Evolutionary conservation across 1,140 invertebrate genomes (phyloP).

Genomic region (Drosophila murphyi): DNA sequence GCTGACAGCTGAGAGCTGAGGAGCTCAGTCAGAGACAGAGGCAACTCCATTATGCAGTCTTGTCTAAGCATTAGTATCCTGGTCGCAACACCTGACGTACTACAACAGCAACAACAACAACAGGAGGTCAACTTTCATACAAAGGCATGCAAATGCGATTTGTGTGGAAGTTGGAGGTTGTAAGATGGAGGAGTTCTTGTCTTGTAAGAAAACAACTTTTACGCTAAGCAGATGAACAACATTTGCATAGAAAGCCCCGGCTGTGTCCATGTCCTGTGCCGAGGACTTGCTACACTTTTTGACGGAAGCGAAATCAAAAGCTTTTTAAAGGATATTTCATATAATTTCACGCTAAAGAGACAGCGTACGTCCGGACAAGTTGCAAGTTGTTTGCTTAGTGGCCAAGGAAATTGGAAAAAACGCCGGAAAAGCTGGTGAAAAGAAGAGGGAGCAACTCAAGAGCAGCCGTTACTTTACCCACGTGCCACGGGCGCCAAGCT

Average conservation of each 20-base stretch:
- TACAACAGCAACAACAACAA: conserved; percentile 8
- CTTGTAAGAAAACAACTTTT: conserved; percentile 76
- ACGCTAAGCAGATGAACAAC: conserved; percentile 77
- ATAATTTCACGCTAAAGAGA: conserved; percentile 71
- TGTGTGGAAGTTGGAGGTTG: conserved; percentile 6
- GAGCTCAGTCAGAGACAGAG: neutral
- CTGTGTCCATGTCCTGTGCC: neutral
- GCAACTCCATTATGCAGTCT: conserved; percentile 76
- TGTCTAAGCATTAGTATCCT: conserved; percentile 79
- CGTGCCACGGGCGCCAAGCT: conserved; percentile 63
- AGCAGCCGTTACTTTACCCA: conserved; percentile 77
- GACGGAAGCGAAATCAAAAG: conserved; percentile 71
- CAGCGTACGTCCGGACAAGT: conserved; percentile 33
- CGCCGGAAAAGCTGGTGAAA: conserved; percentile 21
- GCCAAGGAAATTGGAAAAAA: conserved; percentile 61
- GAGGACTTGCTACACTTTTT: neutral
- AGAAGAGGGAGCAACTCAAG: conserved; percentile 2
- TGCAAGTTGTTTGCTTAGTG: conserved; percentile 63
- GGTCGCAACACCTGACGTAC: conserved; percentile 71
- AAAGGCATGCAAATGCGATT: conserved; percentile 79
- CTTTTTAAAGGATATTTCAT: conserved; percentile 82
- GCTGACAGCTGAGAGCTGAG: conserved; percentile 65
- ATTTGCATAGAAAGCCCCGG: conserved; percentile 64
- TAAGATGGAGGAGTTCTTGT: neutral
- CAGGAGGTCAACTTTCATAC: conserved; percentile 74